Conservation (phyloP, 2,888 invertebrate species). For the Tupiocoris notatus region DNA sequence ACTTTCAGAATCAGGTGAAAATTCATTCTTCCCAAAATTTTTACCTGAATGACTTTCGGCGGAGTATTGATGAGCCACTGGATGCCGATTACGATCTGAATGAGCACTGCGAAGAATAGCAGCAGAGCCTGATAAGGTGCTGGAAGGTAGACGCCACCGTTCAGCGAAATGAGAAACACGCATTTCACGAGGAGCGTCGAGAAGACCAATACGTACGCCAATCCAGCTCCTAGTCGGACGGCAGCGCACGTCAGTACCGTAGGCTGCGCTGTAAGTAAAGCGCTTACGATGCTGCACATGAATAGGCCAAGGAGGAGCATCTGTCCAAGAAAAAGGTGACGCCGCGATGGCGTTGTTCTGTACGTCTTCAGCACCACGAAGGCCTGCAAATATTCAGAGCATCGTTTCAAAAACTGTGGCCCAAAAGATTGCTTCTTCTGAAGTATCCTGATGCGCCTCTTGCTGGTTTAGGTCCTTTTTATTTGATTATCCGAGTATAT, state of each 20-base stretch:
- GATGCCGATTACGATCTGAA: slow-evolving; percentile 80
- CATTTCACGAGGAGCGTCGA: slow-evolving; percentile 90
- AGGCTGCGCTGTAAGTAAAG: slow-evolving; percentile 74
- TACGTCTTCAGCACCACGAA: slow-evolving; percentile 85
- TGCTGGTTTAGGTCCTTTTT: too few species aligned
- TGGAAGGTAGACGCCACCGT: slow-evolving; percentile 86
- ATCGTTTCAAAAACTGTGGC: too few species aligned
- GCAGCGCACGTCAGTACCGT: slow-evolving; percentile 77
- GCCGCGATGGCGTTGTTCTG: slow-evolving; percentile 76
- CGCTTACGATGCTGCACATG: slow-evolving; percentile 75
- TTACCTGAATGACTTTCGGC: slow-evolving; percentile 58
- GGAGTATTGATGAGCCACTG: slow-evolving; percentile 82
- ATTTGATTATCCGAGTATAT: too few species aligned
- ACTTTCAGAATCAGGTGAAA: too few species aligned
- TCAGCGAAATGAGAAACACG: slow-evolving; percentile 87
- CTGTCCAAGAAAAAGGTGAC: slow-evolving; percentile 84
- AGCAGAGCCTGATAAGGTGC: slow-evolving; percentile 86
- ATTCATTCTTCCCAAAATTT: too few species aligned
- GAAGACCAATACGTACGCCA: slow-evolving; percentile 79
- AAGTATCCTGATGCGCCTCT: too few species aligned
- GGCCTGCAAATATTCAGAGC: too few species aligned
- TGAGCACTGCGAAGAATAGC: slow-evolving; percentile 85
- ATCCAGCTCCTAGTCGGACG: slow-evolving; percentile 75
- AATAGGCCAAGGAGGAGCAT: slow-evolving; percentile 81
- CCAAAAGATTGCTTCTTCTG: too few species aligned